A percentile compares a stretch with the other conserved stretches of the same genome.
Conservation (phyloP, 2,797 vertebrate genomes). For the Pempheris klunzingeri region DNA sequence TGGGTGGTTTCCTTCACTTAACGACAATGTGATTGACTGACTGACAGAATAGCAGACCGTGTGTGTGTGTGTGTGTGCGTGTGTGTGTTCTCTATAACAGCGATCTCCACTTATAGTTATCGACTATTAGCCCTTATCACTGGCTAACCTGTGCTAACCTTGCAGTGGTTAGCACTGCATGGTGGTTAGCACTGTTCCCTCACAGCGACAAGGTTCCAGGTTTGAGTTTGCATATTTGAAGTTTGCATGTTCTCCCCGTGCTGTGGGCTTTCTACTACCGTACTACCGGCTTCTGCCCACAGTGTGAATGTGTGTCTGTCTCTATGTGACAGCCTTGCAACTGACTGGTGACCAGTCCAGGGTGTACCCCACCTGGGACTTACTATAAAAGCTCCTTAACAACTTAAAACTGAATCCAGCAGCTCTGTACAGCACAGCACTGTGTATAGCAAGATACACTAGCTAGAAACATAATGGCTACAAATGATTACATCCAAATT, state of each 20-base stretch:
- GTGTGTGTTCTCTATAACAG: slow-evolving; percentile 5
- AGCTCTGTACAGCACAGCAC: not conserved
- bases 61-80: slow-evolving; percentile 6
- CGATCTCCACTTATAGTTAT: not conserved
- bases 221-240: no score
- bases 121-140: not conserved
- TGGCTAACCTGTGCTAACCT: not conserved
- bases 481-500: not conserved
- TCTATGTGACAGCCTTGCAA: no score
- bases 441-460: no score
- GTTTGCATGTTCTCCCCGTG: no score
- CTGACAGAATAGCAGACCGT: slow-evolving; percentile 23
- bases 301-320: no score
- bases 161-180: no score
- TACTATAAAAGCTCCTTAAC: not conserved
- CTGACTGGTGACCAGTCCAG: no score
- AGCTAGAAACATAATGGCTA: not conserved
- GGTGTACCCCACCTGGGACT: no score
- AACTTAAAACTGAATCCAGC: not conserved
- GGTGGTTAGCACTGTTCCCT: no score
- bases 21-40: slow-evolving; percentile 48
- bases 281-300: no score
- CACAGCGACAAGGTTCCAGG: no score
- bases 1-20: slow-evolving; percentile 45
- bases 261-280: no score